These are phyloP conservation scores for Malthinus seriepunctatus DNA, from an alignment of 2,888 invertebrate species.

Conservation along the genomic window DNA sequence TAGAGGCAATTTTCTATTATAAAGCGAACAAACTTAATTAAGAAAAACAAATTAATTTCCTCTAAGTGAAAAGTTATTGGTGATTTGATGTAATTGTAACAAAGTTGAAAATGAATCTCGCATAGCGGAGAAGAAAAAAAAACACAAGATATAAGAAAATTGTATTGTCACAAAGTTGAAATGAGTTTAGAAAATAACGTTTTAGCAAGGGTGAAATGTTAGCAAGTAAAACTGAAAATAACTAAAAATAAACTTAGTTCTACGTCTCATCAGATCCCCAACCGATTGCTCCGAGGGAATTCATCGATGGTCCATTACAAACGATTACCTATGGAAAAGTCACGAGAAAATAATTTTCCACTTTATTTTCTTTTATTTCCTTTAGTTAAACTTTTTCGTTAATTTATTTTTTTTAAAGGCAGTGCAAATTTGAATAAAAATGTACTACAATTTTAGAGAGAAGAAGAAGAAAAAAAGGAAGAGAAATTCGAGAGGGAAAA, in stretches of 20 bases:
- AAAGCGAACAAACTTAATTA: not conserved
- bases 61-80: constrained; percentile 37
- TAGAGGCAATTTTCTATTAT: no score
- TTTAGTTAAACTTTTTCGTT: not conserved
- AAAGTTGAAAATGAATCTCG: constrained; percentile 41
- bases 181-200: constrained; percentile 36
- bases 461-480: not conserved
- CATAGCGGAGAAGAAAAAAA: constrained; percentile 12
- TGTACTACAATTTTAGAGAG: no score
- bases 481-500: not conserved
- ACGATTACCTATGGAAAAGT: constrained; percentile 27
- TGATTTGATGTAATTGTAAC: constrained; percentile 41
- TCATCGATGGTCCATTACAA: constrained; percentile 22
- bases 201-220: constrained; percentile 26
- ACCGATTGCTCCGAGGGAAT: constrained; percentile 26
- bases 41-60: constrained; percentile 40
- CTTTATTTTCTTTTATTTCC: constrained; percentile 6
- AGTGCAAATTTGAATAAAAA: not conserved
- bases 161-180: constrained; percentile 42
- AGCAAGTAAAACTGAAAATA: constrained; percentile 29
- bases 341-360: constrained; percentile 22
- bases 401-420: not conserved
- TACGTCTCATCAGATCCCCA: constrained; percentile 25
- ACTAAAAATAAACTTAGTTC: constrained; percentile 30
- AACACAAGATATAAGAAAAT: constrained; percentile 45